A percentile compares a stretch with the other conserved stretches of the same genome.
These are phyloP conservation scores for Petroica traversi DNA, from an alignment of 2,113 vertebrate species.

Conservation along the genomic window DNA sequence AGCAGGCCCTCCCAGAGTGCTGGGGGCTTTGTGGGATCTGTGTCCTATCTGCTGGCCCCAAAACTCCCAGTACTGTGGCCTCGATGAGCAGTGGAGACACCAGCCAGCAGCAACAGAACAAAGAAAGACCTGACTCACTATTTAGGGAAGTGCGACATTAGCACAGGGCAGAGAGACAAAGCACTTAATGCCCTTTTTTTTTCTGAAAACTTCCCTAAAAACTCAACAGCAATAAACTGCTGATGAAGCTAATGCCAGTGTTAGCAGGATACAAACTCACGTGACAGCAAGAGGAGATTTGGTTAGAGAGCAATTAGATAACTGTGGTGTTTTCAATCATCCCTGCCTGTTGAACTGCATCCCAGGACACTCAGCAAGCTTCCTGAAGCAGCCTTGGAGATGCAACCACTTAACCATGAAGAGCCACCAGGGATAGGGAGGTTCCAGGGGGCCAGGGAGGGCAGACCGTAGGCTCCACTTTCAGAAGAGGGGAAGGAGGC, in stretches of 20 bases:
- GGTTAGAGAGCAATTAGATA: neutral
- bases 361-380: conserved; percentile 20
- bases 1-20: neutral
- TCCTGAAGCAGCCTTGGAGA: conserved; percentile 20
- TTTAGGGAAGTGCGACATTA: neutral
- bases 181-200: neutral
- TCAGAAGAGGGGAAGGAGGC: neutral
- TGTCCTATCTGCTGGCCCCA: neutral
- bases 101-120: neutral
- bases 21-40: rapidly evolving
- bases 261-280: neutral
- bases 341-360: conserved; percentile 25
- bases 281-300: neutral
- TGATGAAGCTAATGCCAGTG: neutral
- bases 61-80: neutral
- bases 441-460: conserved; percentile 2
- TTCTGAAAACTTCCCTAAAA: neutral
- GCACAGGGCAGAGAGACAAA: neutral
- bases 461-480: neutral
- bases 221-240: neutral
- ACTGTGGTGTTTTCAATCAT: conserved; percentile 22
- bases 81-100: neutral
- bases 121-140: neutral
- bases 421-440: neutral
- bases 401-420: neutral